A percentile compares a stretch with the other conserved stretches of the same genome.
Conservation (phyloP, 1,140 invertebrate genomes). For the Campodea augens region DNA sequence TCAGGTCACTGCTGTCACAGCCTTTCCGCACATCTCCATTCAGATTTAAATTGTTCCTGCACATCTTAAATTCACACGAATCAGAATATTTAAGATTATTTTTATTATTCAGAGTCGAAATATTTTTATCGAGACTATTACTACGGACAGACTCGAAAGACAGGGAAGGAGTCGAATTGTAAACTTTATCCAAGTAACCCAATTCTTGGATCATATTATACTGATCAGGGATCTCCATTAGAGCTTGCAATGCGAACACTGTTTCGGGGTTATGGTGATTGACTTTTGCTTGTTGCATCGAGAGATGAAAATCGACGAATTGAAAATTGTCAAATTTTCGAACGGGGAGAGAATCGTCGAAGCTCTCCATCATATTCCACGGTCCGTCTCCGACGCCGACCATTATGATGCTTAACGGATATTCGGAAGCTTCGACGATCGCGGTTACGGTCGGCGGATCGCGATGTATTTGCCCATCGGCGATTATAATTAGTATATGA, state of each 20-base stretch:
- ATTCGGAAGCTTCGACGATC: conserved; percentile 30
- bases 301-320: conserved; percentile 31
- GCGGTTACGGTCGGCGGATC: conserved; percentile 26
- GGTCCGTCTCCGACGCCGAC: conserved; percentile 38
- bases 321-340: conserved; percentile 35
- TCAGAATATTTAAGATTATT: too few species aligned
- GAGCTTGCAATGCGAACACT: neutral
- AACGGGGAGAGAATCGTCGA: conserved; percentile 30
- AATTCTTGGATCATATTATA: neutral
- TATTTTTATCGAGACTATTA: too few species aligned
- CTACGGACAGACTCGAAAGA: too few species aligned
- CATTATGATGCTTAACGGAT: conserved; percentile 33
- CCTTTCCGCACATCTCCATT: too few species aligned
- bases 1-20: too few species aligned
- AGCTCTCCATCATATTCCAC: conserved; percentile 32
- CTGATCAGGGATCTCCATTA: neutral
- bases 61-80: too few species aligned
- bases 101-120: too few species aligned
- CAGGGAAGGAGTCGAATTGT: too few species aligned
- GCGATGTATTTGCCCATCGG: conserved; percentile 29
- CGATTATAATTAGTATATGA: conserved; percentile 32
- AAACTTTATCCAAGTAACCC: neutral
- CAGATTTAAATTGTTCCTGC: too few species aligned
- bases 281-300: conserved; percentile 1
- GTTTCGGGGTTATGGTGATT: neutral